phyloP scores from a whole-genome alignment of 2,888 invertebrate species.

The Calameuta pallipes region DNA sequence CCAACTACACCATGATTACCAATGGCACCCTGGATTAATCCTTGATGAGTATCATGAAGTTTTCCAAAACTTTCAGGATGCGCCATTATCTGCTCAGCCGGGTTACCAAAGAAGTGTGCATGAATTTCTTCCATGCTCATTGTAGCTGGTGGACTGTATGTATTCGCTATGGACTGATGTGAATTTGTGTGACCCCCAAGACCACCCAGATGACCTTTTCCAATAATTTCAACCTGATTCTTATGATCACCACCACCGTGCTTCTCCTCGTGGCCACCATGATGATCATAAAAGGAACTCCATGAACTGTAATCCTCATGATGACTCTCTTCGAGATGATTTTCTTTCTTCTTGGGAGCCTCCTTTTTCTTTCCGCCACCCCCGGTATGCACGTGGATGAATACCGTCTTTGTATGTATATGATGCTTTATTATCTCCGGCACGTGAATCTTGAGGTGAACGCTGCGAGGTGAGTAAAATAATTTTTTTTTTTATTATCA shows the following conservation, averaged over 20 bases:
- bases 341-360: conserved; percentile 40
- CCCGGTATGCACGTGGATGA: conserved; percentile 68
- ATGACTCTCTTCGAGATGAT: conserved; percentile 68
- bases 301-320: conserved; percentile 52
- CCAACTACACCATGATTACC: conserved; percentile 26
- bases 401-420: conserved; percentile 72
- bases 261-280: conserved; percentile 49
- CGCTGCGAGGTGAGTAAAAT: conserved; percentile 61
- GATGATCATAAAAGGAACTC: conserved; percentile 61
- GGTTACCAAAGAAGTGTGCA: background rate
- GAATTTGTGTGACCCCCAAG: background rate
- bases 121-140: conserved; percentile 16
- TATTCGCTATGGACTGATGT: background rate
- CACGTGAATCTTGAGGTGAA: conserved; percentile 71
- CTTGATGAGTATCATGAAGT: background rate
- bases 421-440: conserved; percentile 73
- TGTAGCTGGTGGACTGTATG: conserved; percentile 11
- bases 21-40: background rate
- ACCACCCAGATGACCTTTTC: conserved; percentile 17
- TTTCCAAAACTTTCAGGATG: background rate
- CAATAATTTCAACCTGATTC: conserved; percentile 25
- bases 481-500: background rate
- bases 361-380: conserved; percentile 35
- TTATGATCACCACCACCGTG: conserved; percentile 55
- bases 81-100: background rate